Percentiles rank a stretch among this genome's conserved stretches.
These are phyloP conservation scores for Promerops cafer DNA, from an alignment of 2,113 vertebrate genomes.

Conservation along the genomic window DNA sequence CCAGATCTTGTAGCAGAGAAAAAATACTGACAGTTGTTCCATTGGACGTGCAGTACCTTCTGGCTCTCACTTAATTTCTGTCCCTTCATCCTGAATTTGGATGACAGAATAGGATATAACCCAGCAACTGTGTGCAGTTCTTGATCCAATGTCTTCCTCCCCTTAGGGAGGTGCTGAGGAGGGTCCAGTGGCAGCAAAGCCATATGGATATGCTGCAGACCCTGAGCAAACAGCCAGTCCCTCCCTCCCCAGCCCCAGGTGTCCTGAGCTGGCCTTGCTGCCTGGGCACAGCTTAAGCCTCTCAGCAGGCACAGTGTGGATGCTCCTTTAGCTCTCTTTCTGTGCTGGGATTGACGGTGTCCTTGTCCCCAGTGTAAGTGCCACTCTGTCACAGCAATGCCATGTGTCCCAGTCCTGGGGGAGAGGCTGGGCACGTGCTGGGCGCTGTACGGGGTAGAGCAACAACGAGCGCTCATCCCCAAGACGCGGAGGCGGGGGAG, in stretches of 20 bases:
- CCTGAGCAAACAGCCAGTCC: not conserved
- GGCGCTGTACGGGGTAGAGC: rapidly evolving
- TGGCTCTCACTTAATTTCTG: not conserved
- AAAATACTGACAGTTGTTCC: not conserved
- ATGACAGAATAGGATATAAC: not conserved
- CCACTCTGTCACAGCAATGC: not conserved
- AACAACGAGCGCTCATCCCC: rapidly evolving
- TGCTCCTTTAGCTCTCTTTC: not conserved
- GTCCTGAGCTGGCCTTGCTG: not conserved
- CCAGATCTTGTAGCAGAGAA: not conserved
- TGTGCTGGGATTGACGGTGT: not conserved
- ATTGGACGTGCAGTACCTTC: not conserved
- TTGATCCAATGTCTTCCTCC: not conserved
- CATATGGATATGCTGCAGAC: not conserved
- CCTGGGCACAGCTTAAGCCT: not conserved
- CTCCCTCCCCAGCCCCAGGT: not conserved
- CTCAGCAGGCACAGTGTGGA: not conserved
- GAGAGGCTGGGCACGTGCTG: rapidly evolving
- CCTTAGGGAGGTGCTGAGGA: not conserved
- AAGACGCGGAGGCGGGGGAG: rapidly evolving
- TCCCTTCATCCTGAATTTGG: not conserved
- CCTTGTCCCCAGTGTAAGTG: not conserved
- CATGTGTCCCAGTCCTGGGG: not conserved
- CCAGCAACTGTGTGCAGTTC: not conserved
- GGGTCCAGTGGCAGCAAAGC: not conserved